phyloP scores from a whole-genome alignment of 2,113 vertebrate genomes.

The Oxygymnocypris stewartii region DNA sequence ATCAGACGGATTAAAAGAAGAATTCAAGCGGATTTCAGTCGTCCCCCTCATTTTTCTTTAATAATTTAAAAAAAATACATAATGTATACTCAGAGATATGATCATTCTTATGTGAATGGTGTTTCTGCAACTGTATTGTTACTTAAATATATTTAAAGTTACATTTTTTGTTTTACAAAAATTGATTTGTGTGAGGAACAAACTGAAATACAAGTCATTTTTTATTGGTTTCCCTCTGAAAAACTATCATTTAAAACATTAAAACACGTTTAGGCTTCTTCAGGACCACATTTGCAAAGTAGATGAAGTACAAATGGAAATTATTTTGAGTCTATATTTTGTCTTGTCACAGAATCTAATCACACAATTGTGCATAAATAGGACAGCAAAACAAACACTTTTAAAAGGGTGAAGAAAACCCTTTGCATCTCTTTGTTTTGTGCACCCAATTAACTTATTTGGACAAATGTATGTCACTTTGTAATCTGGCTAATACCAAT shows the following conservation, averaged over 20 bases:
- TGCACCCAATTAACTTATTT: not conserved
- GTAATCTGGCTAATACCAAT: not conserved
- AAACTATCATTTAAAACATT: no score
- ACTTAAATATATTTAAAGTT: not conserved
- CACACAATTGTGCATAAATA: not conserved
- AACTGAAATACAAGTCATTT: not conserved
- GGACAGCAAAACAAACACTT: not conserved
- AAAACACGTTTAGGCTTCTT: not conserved
- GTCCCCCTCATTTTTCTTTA: not conserved
- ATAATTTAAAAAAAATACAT: not conserved
- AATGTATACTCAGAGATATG: not conserved
- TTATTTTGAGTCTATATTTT: not conserved
- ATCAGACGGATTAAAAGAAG: not conserved
- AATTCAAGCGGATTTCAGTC: not conserved
- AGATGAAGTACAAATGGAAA: not conserved
- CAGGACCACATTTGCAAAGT: not conserved
- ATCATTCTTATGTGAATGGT: not conserved
- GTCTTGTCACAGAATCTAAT: not conserved
- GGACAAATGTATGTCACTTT: not conserved
- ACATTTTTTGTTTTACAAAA: no score
- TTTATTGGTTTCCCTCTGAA: not conserved
- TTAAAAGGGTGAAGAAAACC: not conserved
- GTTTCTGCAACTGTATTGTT: not conserved
- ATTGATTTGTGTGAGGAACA: not conserved
- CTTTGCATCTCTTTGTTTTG: not conserved